Evolutionary conservation across 1,140 invertebrate species (phyloP), one percentile per base, ranked within the genome.

Genomic region (Stegodyphus dumicola): DNA sequence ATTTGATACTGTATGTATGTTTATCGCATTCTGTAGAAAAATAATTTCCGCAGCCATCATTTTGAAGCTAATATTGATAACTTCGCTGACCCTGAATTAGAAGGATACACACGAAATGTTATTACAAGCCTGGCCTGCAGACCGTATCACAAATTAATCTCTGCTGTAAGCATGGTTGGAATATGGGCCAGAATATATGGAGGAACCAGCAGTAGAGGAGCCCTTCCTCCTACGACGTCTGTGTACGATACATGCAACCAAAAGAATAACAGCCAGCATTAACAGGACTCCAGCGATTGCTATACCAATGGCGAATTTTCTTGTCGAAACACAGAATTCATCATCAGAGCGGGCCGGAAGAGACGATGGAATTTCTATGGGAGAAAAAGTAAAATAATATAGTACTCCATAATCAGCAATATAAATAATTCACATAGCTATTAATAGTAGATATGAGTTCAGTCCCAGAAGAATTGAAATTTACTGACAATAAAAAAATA

Each of bases 281-380:
- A 98, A 91, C 67, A 98, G 94, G 17, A 98, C 91, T 77, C 96
- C 96, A 6, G 96, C 96, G 87, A 97, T 93, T 87, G 96, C 96
- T 79, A 98, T 97, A n/a, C 95, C 96, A 86, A 98, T 96, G 74
- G 96, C 96, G 90, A 98, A 98, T 88, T 95, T 96, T 65, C 94
- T 92, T 89, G 96, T 95, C 7, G 96, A 96, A 87, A 98, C 95
- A 91, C 96, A 98, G 88, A 98, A 94, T 84, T 94, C 95, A 87
- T 89, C 83, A 4, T 87, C 87, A n/a, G 75, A 77, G 2, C 60
- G 53, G 0, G 84, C 7, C 0, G 86, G 51, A 10, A 77, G 17
- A 13, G 65, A n/a, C 6, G 81, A 70, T 2, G 81, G 74, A 6
- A 15, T 69, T 15, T 76, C 81, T 85, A 65, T 15, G 13, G 15